Percentiles rank a stretch among this genome's conserved stretches.
These are phyloP conservation scores for silkworm (Bombyx mori) DNA, from an alignment of 1,140 invertebrate genomes.

Conservation along the genomic window DNA sequence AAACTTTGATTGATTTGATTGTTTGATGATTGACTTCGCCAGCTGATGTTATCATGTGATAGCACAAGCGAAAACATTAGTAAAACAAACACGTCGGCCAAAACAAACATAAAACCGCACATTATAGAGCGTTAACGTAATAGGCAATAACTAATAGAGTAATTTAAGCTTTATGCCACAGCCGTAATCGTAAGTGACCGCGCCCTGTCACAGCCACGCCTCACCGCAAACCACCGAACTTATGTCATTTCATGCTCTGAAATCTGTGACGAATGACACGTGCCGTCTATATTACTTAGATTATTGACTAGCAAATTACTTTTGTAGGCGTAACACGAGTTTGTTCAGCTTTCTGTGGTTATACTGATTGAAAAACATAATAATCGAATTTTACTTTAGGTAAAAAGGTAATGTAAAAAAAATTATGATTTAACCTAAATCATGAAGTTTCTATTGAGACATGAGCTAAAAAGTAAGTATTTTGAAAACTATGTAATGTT, in stretches of 20 bases:
- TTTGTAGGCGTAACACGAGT: not conserved
- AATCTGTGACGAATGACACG: slow-evolving; percentile 50
- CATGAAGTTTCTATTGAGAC: too few species aligned
- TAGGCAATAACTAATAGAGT: slow-evolving; percentile 24
- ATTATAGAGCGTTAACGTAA: slow-evolving; percentile 17
- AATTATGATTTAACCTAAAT: too few species aligned
- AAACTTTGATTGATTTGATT: too few species aligned
- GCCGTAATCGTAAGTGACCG: slow-evolving; percentile 34
- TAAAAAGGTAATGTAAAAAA: too few species aligned
- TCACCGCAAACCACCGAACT: slow-evolving; percentile 38
- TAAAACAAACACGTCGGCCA: not conserved
- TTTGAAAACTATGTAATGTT: too few species aligned
- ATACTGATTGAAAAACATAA: too few species aligned
- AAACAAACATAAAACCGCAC: not conserved
- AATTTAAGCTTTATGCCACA: slow-evolving; percentile 38
- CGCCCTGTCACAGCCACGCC: slow-evolving; percentile 40
- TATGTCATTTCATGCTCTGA: slow-evolving; percentile 35
- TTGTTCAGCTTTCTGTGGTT: too few species aligned
- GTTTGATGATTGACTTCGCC: too few species aligned
- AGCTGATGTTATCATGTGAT: too few species aligned
- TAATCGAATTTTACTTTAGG: too few species aligned
- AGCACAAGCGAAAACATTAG: too few species aligned
- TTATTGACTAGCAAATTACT: slow-evolving; percentile 3
- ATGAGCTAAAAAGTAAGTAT: too few species aligned
- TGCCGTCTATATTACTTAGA: slow-evolving; percentile 11